Percentiles rank a stretch among this genome's conserved stretches.
Conservation (phyloP, 2,797 vertebrate species). For the Cynopterus sphinx region DNA sequence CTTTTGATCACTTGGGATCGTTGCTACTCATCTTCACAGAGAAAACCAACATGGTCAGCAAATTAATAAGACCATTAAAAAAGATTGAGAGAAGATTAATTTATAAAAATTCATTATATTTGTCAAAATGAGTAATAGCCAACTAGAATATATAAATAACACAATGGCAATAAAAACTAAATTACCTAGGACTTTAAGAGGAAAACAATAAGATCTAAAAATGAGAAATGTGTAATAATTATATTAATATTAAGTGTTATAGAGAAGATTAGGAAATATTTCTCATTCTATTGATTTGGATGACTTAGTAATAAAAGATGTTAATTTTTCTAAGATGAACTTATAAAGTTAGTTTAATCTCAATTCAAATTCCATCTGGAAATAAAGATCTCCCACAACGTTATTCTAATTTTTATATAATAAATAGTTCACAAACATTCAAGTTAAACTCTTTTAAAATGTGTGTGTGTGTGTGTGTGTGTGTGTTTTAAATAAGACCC, state of each 20-base stretch:
- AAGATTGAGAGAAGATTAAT: background rate
- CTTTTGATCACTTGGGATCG: background rate
- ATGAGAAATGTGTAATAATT: background rate
- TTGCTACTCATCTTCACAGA: background rate
- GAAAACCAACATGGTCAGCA: background rate
- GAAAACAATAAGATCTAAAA: background rate
- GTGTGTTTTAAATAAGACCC: background rate
- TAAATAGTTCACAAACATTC: background rate
- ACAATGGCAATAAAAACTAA: background rate
- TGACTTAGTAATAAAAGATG: background rate
- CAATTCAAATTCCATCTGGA: background rate
- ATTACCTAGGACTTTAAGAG: background rate
- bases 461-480: background rate
- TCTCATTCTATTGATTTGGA: background rate
- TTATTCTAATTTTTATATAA: background rate
- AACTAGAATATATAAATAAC: background rate
- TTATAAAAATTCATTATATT: background rate
- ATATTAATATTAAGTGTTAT: background rate
- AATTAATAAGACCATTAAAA: background rate
- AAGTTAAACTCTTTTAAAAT: background rate
- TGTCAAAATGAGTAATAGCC: background rate
- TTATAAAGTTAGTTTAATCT: background rate
- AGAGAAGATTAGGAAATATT: background rate
- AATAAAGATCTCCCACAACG: background rate
- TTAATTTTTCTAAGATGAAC: background rate